These are phyloP conservation scores for Euwallacea fornicatus DNA, from an alignment of 1,140 invertebrate species.

Conservation along the genomic window DNA sequence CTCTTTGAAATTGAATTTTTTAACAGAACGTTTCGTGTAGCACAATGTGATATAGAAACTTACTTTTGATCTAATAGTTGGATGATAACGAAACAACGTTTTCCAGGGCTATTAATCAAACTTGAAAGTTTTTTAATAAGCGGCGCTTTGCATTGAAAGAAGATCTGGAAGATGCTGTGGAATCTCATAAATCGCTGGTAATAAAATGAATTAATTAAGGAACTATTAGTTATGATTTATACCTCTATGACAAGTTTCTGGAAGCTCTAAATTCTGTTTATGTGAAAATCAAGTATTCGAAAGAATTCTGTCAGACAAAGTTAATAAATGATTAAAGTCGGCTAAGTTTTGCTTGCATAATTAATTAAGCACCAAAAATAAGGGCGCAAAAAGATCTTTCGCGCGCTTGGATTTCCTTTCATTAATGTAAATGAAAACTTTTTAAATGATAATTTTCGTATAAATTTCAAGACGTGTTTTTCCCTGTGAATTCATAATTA, in stretches of 20 bases:
- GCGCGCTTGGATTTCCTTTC: constrained; percentile 37
- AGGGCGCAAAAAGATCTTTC: constrained; percentile 38
- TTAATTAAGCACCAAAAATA: constrained; percentile 40
- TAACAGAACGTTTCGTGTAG: too few relatives aligned
- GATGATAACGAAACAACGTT: too few relatives aligned
- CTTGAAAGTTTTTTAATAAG: too few relatives aligned
- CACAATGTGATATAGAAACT: too few relatives aligned
- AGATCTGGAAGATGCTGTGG: too few relatives aligned
- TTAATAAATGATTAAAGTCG: constrained; percentile 39
- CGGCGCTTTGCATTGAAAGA: too few relatives aligned
- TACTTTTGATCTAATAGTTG: too few relatives aligned
- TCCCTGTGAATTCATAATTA: constrained; percentile 17
- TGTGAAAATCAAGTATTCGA: constrained; percentile 36
- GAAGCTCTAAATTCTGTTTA: constrained; percentile 18
- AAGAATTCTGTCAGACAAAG: constrained; percentile 38
- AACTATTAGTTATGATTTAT: background rate
- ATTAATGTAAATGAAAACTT: constrained; percentile 41
- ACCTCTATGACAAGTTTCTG: background rate
- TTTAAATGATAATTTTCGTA: constrained; percentile 39
- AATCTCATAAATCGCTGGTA: too few relatives aligned
- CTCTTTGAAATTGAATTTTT: too few relatives aligned
- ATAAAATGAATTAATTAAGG: background rate
- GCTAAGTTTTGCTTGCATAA: constrained; percentile 40
- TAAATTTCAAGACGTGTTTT: constrained; percentile 26
- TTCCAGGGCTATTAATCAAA: too few relatives aligned